Percentiles rank a stretch among this genome's conserved stretches.
These are phyloP conservation scores for Linepithema humile DNA, from an alignment of 1,140 invertebrate species.

Conservation along the genomic window DNA sequence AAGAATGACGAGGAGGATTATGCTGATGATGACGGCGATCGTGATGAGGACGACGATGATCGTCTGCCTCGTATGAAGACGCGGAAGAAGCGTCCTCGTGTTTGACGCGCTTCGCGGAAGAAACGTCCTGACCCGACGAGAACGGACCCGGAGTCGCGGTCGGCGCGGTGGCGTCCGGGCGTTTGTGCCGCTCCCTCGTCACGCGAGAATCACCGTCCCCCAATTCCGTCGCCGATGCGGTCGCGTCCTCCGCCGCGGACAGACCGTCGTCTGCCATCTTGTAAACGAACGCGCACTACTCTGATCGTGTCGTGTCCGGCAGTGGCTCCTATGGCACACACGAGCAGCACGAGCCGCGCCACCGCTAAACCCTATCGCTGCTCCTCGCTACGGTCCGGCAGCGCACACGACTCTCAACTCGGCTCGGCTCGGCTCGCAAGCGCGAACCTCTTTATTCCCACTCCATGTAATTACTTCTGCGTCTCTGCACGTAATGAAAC, in stretches of 20 bases:
- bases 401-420: slow-evolving; percentile 43
- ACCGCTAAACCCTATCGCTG: slow-evolving; percentile 41
- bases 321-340: slow-evolving; percentile 69
- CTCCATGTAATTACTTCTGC: slow-evolving; percentile 48
- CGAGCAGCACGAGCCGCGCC: slow-evolving; percentile 61
- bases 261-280: slow-evolving; percentile 82
- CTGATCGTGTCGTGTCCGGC: slow-evolving; percentile 54
- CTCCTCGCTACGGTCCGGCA: slow-evolving; percentile 60
- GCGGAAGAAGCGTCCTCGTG: slow-evolving; percentile 23
- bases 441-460: slow-evolving; percentile 60
- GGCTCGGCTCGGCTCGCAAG: slow-evolving; percentile 19
- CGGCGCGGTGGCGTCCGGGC: slow-evolving; percentile 49
- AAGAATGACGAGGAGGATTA: no score
- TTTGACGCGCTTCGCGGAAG: slow-evolving; percentile 36
- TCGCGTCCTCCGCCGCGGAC: slow-evolving; percentile 76
- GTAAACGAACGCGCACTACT: slow-evolving; percentile 75
- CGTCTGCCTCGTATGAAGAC: slow-evolving; percentile 7
- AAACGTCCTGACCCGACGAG: slow-evolving; percentile 39
- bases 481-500: slow-evolving; percentile 50
- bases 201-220: slow-evolving; percentile 71
- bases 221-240: slow-evolving; percentile 52
- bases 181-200: slow-evolving; percentile 76
- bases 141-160: slow-evolving; percentile 44
- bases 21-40: slow-evolving; percentile 37
- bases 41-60: slow-evolving; percentile 37